Conservation (phyloP, 2,113 vertebrate genomes). For the Ginglymostoma cirratum region DNA sequence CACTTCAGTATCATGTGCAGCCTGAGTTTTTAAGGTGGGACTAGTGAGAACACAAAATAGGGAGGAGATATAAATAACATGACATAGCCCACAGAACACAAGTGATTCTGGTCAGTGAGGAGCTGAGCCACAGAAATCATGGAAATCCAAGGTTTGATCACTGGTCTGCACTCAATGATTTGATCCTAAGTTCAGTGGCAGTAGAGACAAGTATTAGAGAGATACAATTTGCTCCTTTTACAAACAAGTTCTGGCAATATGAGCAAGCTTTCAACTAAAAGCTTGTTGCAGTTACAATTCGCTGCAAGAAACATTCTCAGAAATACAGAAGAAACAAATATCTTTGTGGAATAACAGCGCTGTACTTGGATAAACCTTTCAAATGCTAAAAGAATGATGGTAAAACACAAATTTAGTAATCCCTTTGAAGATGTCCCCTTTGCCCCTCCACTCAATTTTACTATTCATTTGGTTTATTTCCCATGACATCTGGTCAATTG, state of each 20-base stretch:
- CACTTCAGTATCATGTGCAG: not conserved
- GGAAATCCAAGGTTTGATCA: not conserved
- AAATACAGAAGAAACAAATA: not conserved
- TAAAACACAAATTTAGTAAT: not conserved
- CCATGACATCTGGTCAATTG: not conserved
- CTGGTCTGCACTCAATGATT: not conserved
- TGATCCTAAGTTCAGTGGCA: not conserved
- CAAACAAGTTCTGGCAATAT: not conserved
- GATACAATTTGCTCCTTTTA: not conserved
- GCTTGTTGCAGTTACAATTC: not conserved
- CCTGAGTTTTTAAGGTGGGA: not conserved
- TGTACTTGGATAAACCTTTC: not conserved
- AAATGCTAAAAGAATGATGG: not conserved
- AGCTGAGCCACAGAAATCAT: not conserved
- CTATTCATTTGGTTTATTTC: not conserved
- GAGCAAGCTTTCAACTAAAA: not conserved
- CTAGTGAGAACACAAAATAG: not conserved
- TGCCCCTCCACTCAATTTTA: not conserved
- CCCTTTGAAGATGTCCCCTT: not conserved
- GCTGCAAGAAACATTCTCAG: not conserved
- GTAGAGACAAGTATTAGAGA: not conserved
- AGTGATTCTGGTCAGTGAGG: not conserved
- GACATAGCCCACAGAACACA: not conserved
- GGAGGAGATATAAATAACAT: not conserved
- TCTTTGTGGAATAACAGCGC: not conserved